These are phyloP conservation scores for Drosophila cognata DNA, from an alignment of 2,888 invertebrate species.

Conservation along the genomic window DNA sequence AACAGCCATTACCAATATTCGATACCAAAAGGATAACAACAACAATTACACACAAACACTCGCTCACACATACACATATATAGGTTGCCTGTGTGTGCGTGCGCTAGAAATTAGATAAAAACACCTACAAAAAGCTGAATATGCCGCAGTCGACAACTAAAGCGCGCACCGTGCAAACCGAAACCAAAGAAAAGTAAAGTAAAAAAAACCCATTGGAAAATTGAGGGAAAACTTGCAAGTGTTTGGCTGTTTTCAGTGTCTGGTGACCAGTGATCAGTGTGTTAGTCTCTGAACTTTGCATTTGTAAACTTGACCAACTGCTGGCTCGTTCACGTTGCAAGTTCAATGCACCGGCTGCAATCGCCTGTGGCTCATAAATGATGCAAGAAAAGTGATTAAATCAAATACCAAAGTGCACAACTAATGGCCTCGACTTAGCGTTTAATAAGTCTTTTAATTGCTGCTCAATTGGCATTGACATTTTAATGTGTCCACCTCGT, in stretches of 20 bases:
- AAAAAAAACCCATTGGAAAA: conserved; percentile 23
- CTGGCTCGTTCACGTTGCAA: conserved; percentile 30
- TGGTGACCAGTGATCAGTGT: conserved; percentile 12
- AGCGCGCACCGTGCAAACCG: conserved; percentile 75
- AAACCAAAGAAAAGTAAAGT: conserved; percentile 27
- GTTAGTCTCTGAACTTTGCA: conserved; percentile 32
- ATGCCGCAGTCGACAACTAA: conserved; percentile 80
- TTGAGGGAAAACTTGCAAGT: conserved; percentile 17
- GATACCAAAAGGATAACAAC: conserved; percentile 69
- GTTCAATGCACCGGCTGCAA: conserved; percentile 52
- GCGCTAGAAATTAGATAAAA: conserved; percentile 81
- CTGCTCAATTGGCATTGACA: conserved; percentile 47
- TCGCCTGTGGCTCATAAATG: conserved; percentile 8
- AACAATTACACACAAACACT: conserved; percentile 39
- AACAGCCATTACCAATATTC: conserved; percentile 77
- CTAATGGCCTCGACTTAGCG: conserved; percentile 5
- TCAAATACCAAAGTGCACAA: neutral
- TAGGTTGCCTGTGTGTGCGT: conserved; percentile 57
- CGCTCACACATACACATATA: conserved; percentile 20
- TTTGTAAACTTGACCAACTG: conserved; percentile 42
- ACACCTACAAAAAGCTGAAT: conserved; percentile 78
- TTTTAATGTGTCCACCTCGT: conserved; percentile 20
- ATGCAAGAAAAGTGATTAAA: conserved; percentile 10
- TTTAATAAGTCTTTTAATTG: conserved; percentile 29
- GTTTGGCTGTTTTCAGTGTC: conserved; percentile 13